phyloP scores from a whole-genome alignment of 2,888 invertebrate genomes.

The Heliconius cydno region DNA sequence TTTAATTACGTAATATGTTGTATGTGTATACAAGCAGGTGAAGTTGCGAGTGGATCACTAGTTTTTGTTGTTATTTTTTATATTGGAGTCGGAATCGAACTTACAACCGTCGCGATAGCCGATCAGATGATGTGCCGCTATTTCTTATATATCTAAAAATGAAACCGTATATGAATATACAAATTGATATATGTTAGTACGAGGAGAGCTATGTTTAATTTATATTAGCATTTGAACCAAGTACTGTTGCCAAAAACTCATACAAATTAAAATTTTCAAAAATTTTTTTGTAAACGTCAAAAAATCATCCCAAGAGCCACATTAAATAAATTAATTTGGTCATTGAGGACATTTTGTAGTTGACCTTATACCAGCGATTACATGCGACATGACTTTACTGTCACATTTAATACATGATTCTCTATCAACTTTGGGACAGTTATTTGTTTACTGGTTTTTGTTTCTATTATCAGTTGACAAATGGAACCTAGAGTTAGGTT shows the following conservation, averaged over 20 bases:
- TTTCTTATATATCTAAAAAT: no score
- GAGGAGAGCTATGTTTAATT: background rate
- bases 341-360: constrained; percentile 3
- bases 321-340: constrained; percentile 16
- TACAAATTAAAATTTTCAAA: background rate
- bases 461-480: background rate
- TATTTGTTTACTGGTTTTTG: background rate
- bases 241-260: background rate
- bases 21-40: no score
- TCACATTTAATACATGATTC: background rate
- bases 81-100: background rate
- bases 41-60: no score
- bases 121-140: no score
- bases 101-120: no score
- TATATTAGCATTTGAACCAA: background rate
- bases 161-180: no score
- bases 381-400: constrained; percentile 5
- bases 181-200: no score
- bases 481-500: background rate
- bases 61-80: background rate
- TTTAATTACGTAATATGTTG: background rate
- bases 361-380: constrained; percentile 19
- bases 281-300: background rate
- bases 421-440: background rate
- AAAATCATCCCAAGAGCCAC: background rate